A percentile compares a stretch with the other conserved stretches of the same genome.
Evolutionary conservation across 1,140 invertebrate species (phyloP).

Genomic region (Daktulosphaira vitifoliae): DNA sequence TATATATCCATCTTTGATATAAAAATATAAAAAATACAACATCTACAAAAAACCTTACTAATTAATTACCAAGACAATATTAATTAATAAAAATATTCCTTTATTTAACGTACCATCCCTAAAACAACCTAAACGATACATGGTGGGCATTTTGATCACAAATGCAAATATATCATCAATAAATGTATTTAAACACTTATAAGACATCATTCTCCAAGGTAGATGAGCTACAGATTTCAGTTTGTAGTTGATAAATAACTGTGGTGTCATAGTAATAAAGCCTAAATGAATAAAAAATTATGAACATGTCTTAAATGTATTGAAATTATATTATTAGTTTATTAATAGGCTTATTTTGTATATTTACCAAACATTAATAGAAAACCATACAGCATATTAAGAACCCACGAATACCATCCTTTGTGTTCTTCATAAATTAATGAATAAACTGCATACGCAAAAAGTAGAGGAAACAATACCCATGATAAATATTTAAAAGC

Average conservation of each 20-base stretch:
- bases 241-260: conserved; percentile 99
- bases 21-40: conserved; percentile 98
- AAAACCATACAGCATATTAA: conserved; percentile 97
- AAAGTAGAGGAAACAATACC: conserved; percentile 85
- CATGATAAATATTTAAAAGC: conserved; percentile 96
- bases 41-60: conserved; percentile 54
- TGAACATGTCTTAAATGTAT: not conserved
- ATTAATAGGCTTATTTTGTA: no score
- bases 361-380: conserved; percentile 81
- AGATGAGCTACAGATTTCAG: conserved; percentile 97
- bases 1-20: conserved; percentile 97
- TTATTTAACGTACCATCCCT: conserved; percentile 64
- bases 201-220: conserved; percentile 98
- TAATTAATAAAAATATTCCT: no score
- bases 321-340: not conserved
- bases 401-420: conserved; percentile 92
- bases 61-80: no score
- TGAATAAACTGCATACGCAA: conserved; percentile 90
- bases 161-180: conserved; percentile 99
- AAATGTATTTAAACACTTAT: conserved; percentile 99
- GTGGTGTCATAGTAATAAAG: conserved; percentile 99
- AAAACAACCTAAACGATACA: conserved; percentile 92
- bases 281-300: conserved; percentile 48
- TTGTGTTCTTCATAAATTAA: conserved; percentile 96
- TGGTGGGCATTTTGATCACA: conserved; percentile 98